These are phyloP conservation scores for Lordiphosa fenestrarum DNA, from an alignment of 2,888 invertebrate genomes.

Conservation along the genomic window DNA sequence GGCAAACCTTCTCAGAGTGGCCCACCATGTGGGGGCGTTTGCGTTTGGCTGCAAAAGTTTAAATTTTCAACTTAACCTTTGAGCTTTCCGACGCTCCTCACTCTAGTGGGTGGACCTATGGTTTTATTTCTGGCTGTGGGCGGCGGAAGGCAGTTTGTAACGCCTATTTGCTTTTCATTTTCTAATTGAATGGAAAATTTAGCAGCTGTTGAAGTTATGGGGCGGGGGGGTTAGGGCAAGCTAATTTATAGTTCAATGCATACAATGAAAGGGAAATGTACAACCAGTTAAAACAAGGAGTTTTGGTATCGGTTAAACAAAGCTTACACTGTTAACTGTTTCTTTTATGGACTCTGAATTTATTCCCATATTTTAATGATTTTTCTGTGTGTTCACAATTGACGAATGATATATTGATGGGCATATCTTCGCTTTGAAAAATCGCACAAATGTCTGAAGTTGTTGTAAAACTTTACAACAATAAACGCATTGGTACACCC, in stretches of 20 bases:
- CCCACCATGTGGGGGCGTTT: slow-evolving; percentile 8
- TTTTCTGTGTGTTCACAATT: too few relatives aligned
- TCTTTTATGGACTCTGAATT: too few relatives aligned
- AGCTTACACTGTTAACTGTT: too few relatives aligned
- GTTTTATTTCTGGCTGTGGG: slow-evolving; percentile 10
- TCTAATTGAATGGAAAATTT: slow-evolving; percentile 70
- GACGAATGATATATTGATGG: too few relatives aligned
- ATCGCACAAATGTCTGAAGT: too few relatives aligned
- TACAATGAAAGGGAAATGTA: too few relatives aligned
- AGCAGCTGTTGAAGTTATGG: slow-evolving; percentile 55
- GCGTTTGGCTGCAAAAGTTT: slow-evolving; percentile 45
- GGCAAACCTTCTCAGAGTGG: not conserved
- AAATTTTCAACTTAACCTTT: slow-evolving; percentile 71
- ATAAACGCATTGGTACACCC: too few relatives aligned
- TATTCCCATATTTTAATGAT: too few relatives aligned
- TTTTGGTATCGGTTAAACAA: too few relatives aligned
- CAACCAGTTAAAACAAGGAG: too few relatives aligned
- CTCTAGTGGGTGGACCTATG: slow-evolving; percentile 8
- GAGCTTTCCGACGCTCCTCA: slow-evolving; percentile 42
- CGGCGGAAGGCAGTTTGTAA: slow-evolving; percentile 30
- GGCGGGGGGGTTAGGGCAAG: slow-evolving; percentile 6
- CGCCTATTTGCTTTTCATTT: slow-evolving; percentile 67
- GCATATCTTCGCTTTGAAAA: too few relatives aligned
- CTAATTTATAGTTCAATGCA: not conserved
- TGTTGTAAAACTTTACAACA: too few relatives aligned